Conservation (phyloP, 2,797 vertebrate species). For the Florisuga fusca region DNA sequence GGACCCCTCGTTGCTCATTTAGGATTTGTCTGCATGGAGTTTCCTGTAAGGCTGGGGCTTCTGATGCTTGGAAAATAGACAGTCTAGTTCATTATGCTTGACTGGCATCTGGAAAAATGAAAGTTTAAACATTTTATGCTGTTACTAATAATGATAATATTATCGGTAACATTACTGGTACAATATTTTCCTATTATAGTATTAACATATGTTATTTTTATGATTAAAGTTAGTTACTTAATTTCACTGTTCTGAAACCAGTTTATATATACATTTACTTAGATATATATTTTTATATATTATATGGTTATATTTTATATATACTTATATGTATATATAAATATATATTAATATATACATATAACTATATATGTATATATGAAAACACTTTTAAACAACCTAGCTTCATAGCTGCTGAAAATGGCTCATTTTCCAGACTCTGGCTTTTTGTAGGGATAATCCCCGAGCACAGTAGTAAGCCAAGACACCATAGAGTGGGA, state of each 20-base stretch:
- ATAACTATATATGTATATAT: background rate
- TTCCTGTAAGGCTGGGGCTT: background rate
- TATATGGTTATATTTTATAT: too few species aligned
- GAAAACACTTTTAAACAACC: background rate
- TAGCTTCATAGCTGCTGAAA: slow-evolving; percentile 37
- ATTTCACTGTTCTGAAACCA: background rate
- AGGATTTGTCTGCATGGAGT: background rate
- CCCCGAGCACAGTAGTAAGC: slow-evolving; percentile 45
- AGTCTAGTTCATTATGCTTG: background rate
- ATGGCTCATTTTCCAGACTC: slow-evolving; percentile 37
- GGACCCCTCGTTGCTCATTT: background rate
- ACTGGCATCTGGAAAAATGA: background rate
- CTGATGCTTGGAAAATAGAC: background rate
- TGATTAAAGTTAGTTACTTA: background rate
- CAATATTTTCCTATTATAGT: background rate
- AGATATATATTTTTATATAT: background rate
- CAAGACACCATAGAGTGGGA: slow-evolving; percentile 33
- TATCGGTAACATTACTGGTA: background rate
- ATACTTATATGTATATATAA: too few species aligned
- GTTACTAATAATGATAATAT: background rate
- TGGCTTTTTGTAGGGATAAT: slow-evolving; percentile 49
- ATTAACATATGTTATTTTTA: slow-evolving; percentile 34
- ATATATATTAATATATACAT: background rate
- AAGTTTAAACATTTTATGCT: background rate
- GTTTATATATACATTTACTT: background rate